Base-by-base conservation (phyloP, 2,797 vertebrate genomes). In the Cynopterus sphinx region DNA sequence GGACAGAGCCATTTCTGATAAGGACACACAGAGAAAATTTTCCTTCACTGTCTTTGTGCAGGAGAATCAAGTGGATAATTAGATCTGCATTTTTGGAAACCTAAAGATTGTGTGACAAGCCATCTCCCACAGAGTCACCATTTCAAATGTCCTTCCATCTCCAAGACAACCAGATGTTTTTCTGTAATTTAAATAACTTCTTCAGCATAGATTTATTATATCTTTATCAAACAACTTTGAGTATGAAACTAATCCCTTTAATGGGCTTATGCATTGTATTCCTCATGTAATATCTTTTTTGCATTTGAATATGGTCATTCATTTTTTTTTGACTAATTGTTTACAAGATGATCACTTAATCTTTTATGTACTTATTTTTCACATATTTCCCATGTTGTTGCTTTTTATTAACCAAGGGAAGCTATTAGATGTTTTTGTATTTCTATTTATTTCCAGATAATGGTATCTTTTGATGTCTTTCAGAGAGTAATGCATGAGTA, bases 71-170 rank as follows among this genome's bases (percentile, higher is more conserved):
- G 21, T 67, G 22, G 15, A 71, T 79, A 36, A 67, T 92, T 67
- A 71, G 13, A 55, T 91, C 53, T 91, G 22, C 53, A 49, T 63
- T 78, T 88, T 81, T 85, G 43, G 51, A 86, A 77, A 92, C 7
- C 17, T 71, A 51, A 85, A 77, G 13, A 78, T 12, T 67, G 33
- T 95, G 21, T 39, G 51, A 68, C 22, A 65, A 90, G 33, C 11
- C 12, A n/a, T 73, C 36, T 94, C 75, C 92, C 55, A 67, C n/a
- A 83, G 59, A 84, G 68, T 94, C 49, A 57, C 61, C 81, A 77
- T 90, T 41, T 77, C 71, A 90, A 94, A 61, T 71, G 51, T 33
- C 65, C 28, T 86, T 87, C 17, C 70, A 90, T 90, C 67, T 87
- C 75, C 75, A 77, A 77, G 68, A 70, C 63, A 94, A 94, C 68